phyloP scores from a whole-genome alignment of 2,797 vertebrate genomes.

The Crocodylus rhombifer region DNA sequence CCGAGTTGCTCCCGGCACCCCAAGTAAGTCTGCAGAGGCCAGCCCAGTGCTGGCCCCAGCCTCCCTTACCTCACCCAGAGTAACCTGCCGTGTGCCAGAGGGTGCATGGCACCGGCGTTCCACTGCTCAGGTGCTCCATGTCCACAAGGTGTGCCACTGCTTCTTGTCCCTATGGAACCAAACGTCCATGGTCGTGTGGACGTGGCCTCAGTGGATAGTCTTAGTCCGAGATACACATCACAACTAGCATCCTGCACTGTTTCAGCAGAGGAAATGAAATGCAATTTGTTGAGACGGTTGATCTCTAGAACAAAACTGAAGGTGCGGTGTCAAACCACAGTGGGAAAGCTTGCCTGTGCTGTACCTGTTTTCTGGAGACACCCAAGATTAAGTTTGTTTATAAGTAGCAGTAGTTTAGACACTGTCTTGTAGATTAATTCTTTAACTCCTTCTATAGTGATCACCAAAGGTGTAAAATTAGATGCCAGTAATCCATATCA shows the following conservation, averaged over 20 bases:
- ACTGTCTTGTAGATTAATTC: neutral
- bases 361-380: neutral
- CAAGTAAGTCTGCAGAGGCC: too few relatives aligned
- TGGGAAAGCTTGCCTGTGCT: neutral
- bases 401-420: neutral
- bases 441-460: neutral
- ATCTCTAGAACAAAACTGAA: accelerated
- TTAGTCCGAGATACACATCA: neutral
- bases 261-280: neutral
- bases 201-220: accelerated
- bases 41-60: too few relatives aligned
- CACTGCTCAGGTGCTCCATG: too few relatives aligned
- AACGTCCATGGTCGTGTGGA: too few relatives aligned
- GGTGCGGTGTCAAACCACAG: accelerated
- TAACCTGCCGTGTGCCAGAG: too few relatives aligned
- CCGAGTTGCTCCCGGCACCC: too few relatives aligned
- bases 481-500: neutral
- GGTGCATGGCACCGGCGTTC: too few relatives aligned
- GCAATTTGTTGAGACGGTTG: neutral
- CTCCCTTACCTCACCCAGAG: too few relatives aligned
- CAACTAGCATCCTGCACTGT: neutral
- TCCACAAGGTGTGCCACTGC: too few relatives aligned
- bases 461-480: neutral
- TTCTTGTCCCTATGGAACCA: too few relatives aligned
- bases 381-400: neutral